Conservation (phyloP, 2,113 vertebrate genomes). For the Percina caprodes region DNA sequence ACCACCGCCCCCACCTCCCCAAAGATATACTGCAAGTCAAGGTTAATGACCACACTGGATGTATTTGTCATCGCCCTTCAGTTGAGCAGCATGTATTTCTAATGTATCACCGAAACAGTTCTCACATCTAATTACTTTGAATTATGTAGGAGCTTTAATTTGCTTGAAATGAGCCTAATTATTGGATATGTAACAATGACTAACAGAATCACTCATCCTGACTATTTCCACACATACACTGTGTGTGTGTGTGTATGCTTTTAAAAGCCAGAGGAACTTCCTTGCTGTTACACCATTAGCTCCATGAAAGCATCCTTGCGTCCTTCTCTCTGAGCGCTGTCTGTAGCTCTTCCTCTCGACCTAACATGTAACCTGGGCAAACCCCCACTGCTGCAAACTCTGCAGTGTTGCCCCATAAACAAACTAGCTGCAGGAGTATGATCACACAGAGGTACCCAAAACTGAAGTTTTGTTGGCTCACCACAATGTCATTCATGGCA, state of each 20-base stretch:
- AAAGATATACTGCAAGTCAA: not conserved
- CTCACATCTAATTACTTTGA: conserved; percentile 15
- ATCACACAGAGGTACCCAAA: not conserved
- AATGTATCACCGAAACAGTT: not conserved
- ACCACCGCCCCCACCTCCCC: no score
- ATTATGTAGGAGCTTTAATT: conserved; percentile 13
- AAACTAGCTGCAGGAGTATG: conserved; percentile 9
- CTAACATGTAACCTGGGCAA: not conserved
- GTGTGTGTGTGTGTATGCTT: not conserved
- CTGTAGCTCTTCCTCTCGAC: not conserved
- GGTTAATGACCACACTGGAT: not conserved
- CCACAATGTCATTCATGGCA: no score
- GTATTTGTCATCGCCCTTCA: not conserved
- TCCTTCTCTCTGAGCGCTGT: conserved; percentile 17
- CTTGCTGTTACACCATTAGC: conserved; percentile 24
- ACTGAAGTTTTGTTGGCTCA: not conserved
- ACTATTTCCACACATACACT: conserved; percentile 26
- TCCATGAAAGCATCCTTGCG: conserved; percentile 19
- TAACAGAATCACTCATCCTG: conserved; percentile 35
- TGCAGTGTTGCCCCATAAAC: not conserved
- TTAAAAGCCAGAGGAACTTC: no score
- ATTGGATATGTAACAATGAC: conserved; percentile 37
- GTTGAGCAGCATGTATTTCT: not conserved
- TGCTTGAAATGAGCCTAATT: conserved; percentile 13
- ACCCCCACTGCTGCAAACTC: conserved; percentile 2